These are phyloP conservation scores for Peucedramus taeniatus DNA, from an alignment of 2,113 vertebrate genomes.

Conservation along the genomic window DNA sequence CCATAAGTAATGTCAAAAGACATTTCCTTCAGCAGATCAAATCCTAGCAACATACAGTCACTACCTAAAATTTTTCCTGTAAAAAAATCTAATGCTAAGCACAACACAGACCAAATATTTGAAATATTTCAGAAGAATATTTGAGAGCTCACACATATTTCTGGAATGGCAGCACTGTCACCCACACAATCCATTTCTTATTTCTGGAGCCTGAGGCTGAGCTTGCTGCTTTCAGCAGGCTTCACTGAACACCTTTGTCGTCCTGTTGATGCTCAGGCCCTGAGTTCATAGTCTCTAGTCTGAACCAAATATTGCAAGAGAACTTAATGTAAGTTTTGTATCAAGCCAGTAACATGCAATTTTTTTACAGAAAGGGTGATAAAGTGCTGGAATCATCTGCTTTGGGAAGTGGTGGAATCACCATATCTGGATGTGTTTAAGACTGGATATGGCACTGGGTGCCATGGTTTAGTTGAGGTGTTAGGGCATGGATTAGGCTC, in stretches of 20 bases:
- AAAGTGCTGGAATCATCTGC: not conserved
- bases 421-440: not conserved
- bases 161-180: not conserved
- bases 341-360: not conserved
- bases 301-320: not conserved
- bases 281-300: not conserved
- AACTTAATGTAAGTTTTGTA: not conserved
- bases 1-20: not conserved
- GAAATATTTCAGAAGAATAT: not conserved
- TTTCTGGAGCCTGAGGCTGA: not conserved
- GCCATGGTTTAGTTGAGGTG: not conserved
- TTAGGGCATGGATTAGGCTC: too few relatives aligned
- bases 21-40: not conserved
- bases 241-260: not conserved
- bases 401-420: not conserved
- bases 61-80: not conserved
- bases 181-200: not conserved
- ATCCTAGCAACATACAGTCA: not conserved
- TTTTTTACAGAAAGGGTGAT: not conserved
- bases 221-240: not conserved
- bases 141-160: not conserved
- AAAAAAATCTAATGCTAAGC: not conserved
- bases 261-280: not conserved
- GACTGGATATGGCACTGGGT: not conserved
- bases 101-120: not conserved